phyloP scores from a whole-genome alignment of 2,888 invertebrate genomes.

The Hedychridium roseum region DNA sequence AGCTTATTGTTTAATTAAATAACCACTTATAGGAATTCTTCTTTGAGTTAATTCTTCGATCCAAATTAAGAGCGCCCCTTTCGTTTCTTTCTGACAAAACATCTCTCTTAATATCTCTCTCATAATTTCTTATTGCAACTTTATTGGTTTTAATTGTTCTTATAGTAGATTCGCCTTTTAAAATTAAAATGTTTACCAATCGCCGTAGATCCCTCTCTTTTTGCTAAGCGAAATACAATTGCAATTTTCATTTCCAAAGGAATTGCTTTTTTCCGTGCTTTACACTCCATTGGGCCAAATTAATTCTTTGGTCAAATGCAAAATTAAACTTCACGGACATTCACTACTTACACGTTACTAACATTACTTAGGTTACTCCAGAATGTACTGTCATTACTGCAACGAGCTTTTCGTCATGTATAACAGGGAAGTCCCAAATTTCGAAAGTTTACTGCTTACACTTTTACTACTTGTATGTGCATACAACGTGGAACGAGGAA shows the following conservation, averaged over 20 bases:
- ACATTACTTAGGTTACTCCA: too few species aligned
- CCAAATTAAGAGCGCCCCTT: constrained; percentile 24
- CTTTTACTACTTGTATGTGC: too few species aligned
- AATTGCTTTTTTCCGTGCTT: constrained; percentile 13
- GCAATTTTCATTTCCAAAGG: constrained; percentile 21
- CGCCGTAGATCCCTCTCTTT: constrained; percentile 20
- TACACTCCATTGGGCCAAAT: too few species aligned
- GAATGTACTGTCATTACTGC: too few species aligned
- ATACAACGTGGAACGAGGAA: too few species aligned
- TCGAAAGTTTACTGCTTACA: too few species aligned
- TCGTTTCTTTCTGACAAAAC: constrained; percentile 22
- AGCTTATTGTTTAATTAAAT: constrained; percentile 28
- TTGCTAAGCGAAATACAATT: constrained; percentile 21
- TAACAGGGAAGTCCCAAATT: too few species aligned
- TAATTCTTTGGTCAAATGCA: too few species aligned
- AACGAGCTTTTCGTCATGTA: too few species aligned
- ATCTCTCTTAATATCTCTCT: constrained; percentile 17
- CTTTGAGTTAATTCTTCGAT: constrained; percentile 30
- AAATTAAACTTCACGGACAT: too few species aligned
- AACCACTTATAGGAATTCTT: constrained; percentile 26
- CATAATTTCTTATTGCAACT: constrained; percentile 11
- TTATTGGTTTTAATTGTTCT: constrained; percentile 20
- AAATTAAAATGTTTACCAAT: constrained; percentile 22
- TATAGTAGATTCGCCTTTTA: constrained; percentile 23
- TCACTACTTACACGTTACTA: too few species aligned